These are phyloP conservation scores for Dipodomys ordii DNA, from an alignment of 2,113 vertebrate species.

Conservation along the genomic window DNA sequence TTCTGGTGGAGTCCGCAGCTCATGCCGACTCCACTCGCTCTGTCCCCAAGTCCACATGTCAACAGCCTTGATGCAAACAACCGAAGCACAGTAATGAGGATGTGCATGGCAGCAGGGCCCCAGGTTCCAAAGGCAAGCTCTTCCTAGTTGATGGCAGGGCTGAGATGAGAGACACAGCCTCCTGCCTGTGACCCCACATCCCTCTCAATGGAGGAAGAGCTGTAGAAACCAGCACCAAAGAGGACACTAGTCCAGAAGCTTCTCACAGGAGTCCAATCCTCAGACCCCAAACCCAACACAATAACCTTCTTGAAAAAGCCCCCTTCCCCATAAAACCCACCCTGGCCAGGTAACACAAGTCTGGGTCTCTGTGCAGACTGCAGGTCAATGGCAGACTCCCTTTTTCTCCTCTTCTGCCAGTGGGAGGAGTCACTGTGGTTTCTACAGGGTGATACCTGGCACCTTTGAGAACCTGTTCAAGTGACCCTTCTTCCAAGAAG, in stretches of 20 bases:
- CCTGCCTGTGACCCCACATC: neutral
- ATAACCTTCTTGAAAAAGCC: neutral
- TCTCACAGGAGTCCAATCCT: neutral
- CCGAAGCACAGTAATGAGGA: neutral
- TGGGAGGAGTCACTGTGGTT: neutral
- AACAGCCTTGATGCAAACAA: neutral
- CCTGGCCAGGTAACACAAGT: neutral
- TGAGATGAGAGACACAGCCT: neutral
- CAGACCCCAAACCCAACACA: neutral
- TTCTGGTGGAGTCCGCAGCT: neutral
- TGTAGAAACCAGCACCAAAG: neutral
- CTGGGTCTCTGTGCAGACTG: neutral
- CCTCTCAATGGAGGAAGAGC: neutral
- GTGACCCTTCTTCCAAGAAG: neutral
- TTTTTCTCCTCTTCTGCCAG: neutral
- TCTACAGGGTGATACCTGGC: neutral
- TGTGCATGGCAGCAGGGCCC: neutral
- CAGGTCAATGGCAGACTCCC: neutral
- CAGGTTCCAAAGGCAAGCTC: no score
- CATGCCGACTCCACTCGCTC: neutral
- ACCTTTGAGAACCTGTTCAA: neutral
- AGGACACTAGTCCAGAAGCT: neutral
- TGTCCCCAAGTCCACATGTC: neutral
- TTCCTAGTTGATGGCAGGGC: neutral
- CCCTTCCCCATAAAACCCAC: neutral